Evolutionary conservation across 2,888 invertebrate species (phyloP).

Genomic region (Anticlea derivata): DNA sequence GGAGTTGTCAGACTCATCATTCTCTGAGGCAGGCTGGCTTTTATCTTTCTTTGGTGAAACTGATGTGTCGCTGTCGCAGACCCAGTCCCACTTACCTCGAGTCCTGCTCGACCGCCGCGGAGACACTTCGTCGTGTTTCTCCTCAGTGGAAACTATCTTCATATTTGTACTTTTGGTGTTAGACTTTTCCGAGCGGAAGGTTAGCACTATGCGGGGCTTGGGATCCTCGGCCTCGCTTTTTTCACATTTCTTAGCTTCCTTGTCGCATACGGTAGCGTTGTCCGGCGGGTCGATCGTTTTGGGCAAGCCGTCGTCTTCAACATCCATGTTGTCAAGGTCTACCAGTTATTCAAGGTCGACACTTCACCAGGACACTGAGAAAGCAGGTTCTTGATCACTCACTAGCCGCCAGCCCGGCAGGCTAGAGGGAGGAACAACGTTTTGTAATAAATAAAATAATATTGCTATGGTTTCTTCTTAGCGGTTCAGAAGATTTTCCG

Average conservation of each 20-base stretch:
- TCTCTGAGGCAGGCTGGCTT: conserved; percentile 62
- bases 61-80: conserved; percentile 60
- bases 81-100: conserved; percentile 68
- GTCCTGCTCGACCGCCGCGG: conserved; percentile 66
- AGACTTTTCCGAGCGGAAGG: conserved; percentile 85
- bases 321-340: conserved; percentile 70
- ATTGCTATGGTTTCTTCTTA: no score
- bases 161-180: conserved; percentile 80
- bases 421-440: background rate
- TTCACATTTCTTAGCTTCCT: conserved; percentile 59
- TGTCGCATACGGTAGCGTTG: conserved; percentile 54
- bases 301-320: conserved; percentile 55
- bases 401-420: background rate
- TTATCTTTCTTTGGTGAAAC: conserved; percentile 58
- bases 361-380: conserved; percentile 10
- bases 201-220: conserved; percentile 85
- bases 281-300: conserved; percentile 64
- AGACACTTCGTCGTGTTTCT: conserved; percentile 68
- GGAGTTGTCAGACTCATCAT: conserved; percentile 67
- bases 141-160: conserved; percentile 77
- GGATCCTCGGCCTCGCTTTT: conserved; percentile 66
- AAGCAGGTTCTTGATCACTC: conserved; percentile 3
- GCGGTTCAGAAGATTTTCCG: no score
- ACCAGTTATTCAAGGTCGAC: conserved; percentile 40
- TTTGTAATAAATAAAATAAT: background rate